Conservation (phyloP, 2,888 invertebrate genomes). For the Lycophotia porphyrea region DNA sequence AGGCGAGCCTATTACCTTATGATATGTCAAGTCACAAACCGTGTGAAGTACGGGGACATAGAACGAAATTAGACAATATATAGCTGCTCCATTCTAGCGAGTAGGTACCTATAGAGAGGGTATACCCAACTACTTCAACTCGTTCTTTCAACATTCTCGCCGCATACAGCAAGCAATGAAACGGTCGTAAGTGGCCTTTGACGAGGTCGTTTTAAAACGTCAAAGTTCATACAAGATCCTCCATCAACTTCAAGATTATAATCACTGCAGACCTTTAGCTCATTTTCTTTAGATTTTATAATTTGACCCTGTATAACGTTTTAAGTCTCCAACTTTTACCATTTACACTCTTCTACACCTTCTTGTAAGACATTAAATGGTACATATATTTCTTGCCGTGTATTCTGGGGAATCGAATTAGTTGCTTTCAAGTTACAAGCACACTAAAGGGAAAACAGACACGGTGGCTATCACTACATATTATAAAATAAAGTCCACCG, state of each 20-base stretch:
- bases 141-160: background rate
- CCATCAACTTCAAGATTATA: conserved; percentile 47
- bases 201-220: conserved; percentile 37
- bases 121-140: background rate
- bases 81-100: background rate
- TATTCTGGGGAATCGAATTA: background rate
- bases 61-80: background rate
- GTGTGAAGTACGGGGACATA: background rate
- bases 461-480: too few relatives aligned
- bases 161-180: conserved; percentile 4
- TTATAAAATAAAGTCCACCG: too few relatives aligned
- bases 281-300: conserved; percentile 13
- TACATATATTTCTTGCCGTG: background rate
- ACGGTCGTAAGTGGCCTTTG: conserved; percentile 1
- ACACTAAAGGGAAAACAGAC: background rate
- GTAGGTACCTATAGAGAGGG: background rate
- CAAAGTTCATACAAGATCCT: conserved; percentile 35
- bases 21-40: too few relatives aligned
- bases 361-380: background rate
- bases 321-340: background rate
- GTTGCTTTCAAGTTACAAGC: background rate
- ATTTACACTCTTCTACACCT: background rate
- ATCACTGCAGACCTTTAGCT: conserved; percentile 3
- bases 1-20: too few relatives aligned
- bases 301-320: background rate